A percentile compares a stretch with the other conserved stretches of the same genome.
phyloP scores from a whole-genome alignment of 53 echinoderm and acorn worm genomes.

The Zoroaster sp. region DNA sequence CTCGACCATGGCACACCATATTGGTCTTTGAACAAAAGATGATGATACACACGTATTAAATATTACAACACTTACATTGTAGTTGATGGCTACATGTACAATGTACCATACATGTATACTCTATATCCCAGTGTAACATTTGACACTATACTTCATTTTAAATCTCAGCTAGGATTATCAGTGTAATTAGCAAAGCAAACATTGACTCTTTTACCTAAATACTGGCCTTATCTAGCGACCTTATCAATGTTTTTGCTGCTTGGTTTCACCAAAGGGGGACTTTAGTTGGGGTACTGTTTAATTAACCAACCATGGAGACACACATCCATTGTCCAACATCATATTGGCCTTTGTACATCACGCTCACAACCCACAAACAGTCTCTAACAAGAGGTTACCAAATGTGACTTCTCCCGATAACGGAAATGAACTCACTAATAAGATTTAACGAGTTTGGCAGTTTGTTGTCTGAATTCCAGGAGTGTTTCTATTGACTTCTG shows the following conservation, averaged over 20 bases:
- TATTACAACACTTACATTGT: no score
- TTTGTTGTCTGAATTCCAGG: not conserved
- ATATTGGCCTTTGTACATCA: constrained; percentile 28
- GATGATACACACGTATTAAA: no score
- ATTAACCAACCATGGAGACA: no score
- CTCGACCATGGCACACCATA: no score
- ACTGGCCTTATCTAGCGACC: not conserved
- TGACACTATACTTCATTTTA: no score
- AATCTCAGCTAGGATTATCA: not conserved
- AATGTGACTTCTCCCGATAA: not conserved
- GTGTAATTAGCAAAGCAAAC: not conserved
- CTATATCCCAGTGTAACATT: no score
- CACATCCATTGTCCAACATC: not conserved
- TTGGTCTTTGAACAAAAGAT: no score
- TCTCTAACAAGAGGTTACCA: not conserved
- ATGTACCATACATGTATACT: no score
- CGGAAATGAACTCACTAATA: not conserved
- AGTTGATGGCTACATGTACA: no score
- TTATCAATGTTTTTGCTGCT: not conserved
- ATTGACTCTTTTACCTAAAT: not conserved
- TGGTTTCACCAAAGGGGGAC: not conserved
- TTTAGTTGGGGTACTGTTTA: no score
- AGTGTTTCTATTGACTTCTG: constrained; percentile 47
- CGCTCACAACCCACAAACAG: not conserved
- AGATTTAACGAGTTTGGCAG: constrained; percentile 15